Evolutionary conservation across 1,140 invertebrate species (phyloP), one percentile per base, ranked within the genome.

Genomic region (Apocrypta bakeri): DNA sequence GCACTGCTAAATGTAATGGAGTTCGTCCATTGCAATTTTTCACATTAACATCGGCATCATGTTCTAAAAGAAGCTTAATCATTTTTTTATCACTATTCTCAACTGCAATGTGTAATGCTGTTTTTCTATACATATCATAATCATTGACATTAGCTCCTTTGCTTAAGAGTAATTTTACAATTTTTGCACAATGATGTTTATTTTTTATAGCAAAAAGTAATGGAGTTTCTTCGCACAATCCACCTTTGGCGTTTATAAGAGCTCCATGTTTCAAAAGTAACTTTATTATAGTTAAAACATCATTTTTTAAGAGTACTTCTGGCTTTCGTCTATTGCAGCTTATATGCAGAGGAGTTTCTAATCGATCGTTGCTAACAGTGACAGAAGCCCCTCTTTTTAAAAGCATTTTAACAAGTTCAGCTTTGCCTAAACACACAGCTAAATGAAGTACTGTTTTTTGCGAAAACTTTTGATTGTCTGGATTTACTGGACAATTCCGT

Each of bases 131-230:
- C 31, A 78, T 72, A 48, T 82, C 66, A 31, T 25, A 71, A 76
- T 76, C 81, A 29, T 82, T 82, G 21, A 82, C 74, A 63, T 82
- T 78, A 14, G 81, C 75, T 64, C 75, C 81, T 42, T 73, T 78
- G 42, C 25, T 73, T 21, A 78, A 25, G 27, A 82, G 56, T 21
- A 82, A 31, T 69, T 78, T 82, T 37, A 82, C 75, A 42, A 82
- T 61, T 72, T 78, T 82, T 6, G 2, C 68, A 64, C 75, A 48
- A 17, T 82, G 81, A 61, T 78, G 9, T 24, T 82, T 77, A 64
- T 82, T 77, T 64, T 78, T 82, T 25, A 82, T 25, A 27, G 75
- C 74, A 64, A 72, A 82, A 12, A 78, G 48, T 24, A 82, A 25
- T 24, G 81, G 81, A 24, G 81, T 82, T 72, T 82, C 64, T 42